A percentile compares a stretch with the other conserved stretches of the same genome.
phyloP scores from a whole-genome alignment of 2,888 invertebrate genomes.

The Neelides folsomi region DNA sequence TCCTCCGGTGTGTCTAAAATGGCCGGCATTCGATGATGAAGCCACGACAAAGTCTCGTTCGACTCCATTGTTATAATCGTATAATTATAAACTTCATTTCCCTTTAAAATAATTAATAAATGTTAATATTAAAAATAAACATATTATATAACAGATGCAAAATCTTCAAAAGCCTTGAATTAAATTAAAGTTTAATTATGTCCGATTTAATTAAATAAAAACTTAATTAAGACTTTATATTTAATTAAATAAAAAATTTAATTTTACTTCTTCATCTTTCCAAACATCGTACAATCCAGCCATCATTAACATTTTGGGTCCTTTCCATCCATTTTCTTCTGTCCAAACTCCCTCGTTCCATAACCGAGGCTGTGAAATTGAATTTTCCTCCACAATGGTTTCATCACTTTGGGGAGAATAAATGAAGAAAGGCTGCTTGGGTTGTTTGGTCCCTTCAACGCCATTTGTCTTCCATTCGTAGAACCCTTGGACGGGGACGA shows the following conservation, averaged over 20 bases:
- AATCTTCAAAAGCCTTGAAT: no score
- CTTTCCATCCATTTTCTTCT: slow-evolving; percentile 47
- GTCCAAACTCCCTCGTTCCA: slow-evolving; percentile 37
- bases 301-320: slow-evolving; percentile 53
- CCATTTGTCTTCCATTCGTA: slow-evolving; percentile 65
- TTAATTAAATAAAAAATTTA: background rate
- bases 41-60: slow-evolving; percentile 51
- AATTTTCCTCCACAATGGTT: slow-evolving; percentile 5
- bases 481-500: slow-evolving; percentile 65
- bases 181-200: background rate
- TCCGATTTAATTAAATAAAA: no score
- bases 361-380: slow-evolving; percentile 2
- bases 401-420: slow-evolving; percentile 49
- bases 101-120: slow-evolving; percentile 34
- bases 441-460: slow-evolving; percentile 16
- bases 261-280: slow-evolving; percentile 40
- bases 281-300: slow-evolving; percentile 63
- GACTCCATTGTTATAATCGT: slow-evolving; percentile 65
- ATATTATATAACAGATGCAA: no score
- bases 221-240: no score
- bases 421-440: slow-evolving; percentile 62
- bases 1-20: slow-evolving; percentile 54
- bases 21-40: slow-evolving; percentile 72
- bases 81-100: slow-evolving; percentile 54
- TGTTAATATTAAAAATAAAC: background rate